Evolutionary conservation across 2,888 invertebrate genomes (phyloP), one percentile per base, ranked within the genome.

Genomic region (Cyclophora albipunctata): DNA sequence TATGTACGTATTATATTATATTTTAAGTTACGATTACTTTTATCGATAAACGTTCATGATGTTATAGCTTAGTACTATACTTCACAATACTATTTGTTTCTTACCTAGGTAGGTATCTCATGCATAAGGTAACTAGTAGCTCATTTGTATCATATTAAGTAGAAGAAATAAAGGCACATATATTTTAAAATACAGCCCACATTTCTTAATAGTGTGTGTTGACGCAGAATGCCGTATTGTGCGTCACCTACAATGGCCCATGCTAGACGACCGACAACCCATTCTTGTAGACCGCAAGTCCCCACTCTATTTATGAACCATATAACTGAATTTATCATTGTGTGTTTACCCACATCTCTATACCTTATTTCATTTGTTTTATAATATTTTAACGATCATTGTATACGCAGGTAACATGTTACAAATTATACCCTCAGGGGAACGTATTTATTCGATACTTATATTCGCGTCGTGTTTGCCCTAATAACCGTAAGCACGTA

Each of bases 291-390:
- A 69, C 66, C 71, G 67, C 64, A 4, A 37, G 37, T 37, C 60
- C 57, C 59, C 59, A 43, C 62, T 59, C 57, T 66, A 64, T 72
- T 73, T 75, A 79, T 76, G 67, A 64, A 61, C 54, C 64, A 68
- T 69, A 67, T 69, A 67, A 69, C 63, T 63, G 56, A 73, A 77
- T 78, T 74, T 75, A 78, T 77, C 55, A 64, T 62, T 58, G 66
- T 74, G 68, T 20, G 74, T 75, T 71, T 73, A 69, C 68, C 61
- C 69, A 67, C 62, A 66, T 73, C 66, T 62, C 67, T 66, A 59
- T 67, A 67, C 57, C 56, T 62, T 67, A 63, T 71, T 71, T 71
- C 56, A 61, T 60, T 20, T 64, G 56, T 64, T 66, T 59, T 56
- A 58, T 53, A 63, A 70, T 64, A 67, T 73, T 75, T 75, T 71